Percentiles rank a stretch among this genome's conserved stretches.
Evolutionary conservation across 2,888 invertebrate species (phyloP).

Genomic region (Pyrrhosoma nymphula): DNA sequence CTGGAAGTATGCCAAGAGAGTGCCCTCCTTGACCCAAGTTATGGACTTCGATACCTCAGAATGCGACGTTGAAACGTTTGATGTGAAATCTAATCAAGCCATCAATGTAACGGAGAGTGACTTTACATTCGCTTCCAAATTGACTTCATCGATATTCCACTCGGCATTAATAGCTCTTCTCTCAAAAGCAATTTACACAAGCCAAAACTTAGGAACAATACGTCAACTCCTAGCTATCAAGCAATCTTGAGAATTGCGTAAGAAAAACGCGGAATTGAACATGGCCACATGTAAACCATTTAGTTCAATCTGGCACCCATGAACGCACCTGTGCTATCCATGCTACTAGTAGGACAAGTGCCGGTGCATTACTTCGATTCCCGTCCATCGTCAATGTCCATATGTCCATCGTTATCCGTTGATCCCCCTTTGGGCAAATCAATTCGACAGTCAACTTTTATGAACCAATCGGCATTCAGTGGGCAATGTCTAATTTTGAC

Average conservation of each 20-base stretch:
- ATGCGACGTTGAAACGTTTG: neutral
- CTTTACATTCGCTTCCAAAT: neutral
- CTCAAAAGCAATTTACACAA: no score
- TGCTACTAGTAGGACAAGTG: neutral
- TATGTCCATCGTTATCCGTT: neutral
- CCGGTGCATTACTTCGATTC: neutral
- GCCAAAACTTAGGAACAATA: no score
- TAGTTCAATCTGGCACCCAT: no score
- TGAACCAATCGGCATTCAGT: conserved; percentile 31
- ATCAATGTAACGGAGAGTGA: neutral
- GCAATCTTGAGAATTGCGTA: no score
- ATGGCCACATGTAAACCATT: no score
- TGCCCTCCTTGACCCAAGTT: neutral
- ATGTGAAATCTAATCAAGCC: neutral
- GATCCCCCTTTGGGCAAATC: neutral
- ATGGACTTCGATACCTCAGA: neutral
- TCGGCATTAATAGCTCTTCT: no score
- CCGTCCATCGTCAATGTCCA: neutral
- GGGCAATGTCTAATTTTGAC: conserved; percentile 25
- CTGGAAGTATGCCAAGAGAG: conserved; percentile 7
- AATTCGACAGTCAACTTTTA: conserved; percentile 52
- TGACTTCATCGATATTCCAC: no score
- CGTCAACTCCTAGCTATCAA: no score
- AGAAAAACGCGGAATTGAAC: no score
- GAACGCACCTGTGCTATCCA: no score